Evolutionary conservation across 2,888 invertebrate species (phyloP).

Genomic region (Temnothorax rugatulus): DNA sequence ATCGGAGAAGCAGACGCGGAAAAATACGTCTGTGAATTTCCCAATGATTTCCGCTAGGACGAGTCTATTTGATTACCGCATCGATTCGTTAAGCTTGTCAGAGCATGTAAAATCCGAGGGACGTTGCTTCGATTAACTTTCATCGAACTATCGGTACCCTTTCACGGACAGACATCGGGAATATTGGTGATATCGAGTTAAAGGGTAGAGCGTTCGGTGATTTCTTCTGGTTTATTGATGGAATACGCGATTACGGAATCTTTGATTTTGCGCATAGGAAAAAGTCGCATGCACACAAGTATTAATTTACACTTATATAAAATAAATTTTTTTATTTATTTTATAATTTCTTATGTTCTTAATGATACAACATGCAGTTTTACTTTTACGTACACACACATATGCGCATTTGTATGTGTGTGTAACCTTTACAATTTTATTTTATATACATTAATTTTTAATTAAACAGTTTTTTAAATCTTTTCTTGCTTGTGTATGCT

Average conservation of each 20-base stretch:
- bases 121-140: constrained; percentile 40
- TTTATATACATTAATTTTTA: background rate
- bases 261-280: background rate
- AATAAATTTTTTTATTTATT: background rate
- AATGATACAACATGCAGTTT: background rate
- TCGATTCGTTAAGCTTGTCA: constrained; percentile 34
- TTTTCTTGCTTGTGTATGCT: no score
- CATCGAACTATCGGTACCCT: constrained; percentile 4
- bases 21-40: constrained; percentile 21
- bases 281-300: background rate
- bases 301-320: background rate
- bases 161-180: constrained; percentile 18
- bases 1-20: constrained; percentile 5
- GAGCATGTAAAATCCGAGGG: constrained; percentile 15
- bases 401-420: no score
- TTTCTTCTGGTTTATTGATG: constrained; percentile 18
- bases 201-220: constrained; percentile 16
- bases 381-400: background rate
- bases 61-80: constrained; percentile 45
- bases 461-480: background rate
- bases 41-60: constrained; percentile 31
- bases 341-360: background rate
- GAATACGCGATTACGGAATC: background rate
- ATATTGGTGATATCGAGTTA: constrained; percentile 13
- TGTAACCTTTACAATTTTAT: background rate